Percentiles rank a stretch among this genome's conserved stretches.
Evolutionary conservation across 2,888 invertebrate genomes (phyloP).

Genomic region (Drosophila ezoana): DNA sequence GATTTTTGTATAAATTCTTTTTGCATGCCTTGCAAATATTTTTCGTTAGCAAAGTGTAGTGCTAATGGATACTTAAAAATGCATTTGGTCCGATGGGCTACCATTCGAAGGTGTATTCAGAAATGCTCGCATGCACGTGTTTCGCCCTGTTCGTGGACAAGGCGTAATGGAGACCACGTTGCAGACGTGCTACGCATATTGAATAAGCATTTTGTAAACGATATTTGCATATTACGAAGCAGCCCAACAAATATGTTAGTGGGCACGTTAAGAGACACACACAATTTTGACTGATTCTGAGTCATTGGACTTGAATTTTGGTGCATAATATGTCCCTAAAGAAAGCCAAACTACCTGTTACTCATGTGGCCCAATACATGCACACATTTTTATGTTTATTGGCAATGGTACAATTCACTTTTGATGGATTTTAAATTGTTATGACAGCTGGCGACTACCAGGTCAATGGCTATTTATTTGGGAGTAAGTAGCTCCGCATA

Average conservation of each 20-base stretch:
- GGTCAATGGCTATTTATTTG: slow-evolving; percentile 6
- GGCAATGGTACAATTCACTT: slow-evolving; percentile 7
- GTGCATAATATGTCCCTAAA: slow-evolving; percentile 22
- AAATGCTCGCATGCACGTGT: slow-evolving; percentile 32
- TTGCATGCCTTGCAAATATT: not conserved
- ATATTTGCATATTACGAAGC: slow-evolving; percentile 52
- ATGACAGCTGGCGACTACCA: slow-evolving; percentile 39
- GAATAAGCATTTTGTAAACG: slow-evolving; percentile 21
- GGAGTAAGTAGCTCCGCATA: not conserved
- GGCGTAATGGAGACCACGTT: slow-evolving; percentile 46
- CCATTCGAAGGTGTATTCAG: slow-evolving; percentile 9
- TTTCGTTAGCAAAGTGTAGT: slow-evolving; percentile 22
- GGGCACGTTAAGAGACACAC: not conserved
- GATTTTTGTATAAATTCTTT: slow-evolving; percentile 9
- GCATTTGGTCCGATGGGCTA: slow-evolving; percentile 30
- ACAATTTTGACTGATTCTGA: slow-evolving; percentile 24
- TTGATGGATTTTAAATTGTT: slow-evolving; percentile 61
- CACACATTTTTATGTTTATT: slow-evolving; percentile 8
- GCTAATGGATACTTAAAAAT: slow-evolving; percentile 32
- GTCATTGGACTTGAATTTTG: slow-evolving; percentile 38
- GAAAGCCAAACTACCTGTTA: slow-evolving; percentile 44
- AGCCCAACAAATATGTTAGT: slow-evolving; percentile 49
- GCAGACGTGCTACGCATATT: slow-evolving; percentile 37
- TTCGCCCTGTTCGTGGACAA: slow-evolving; percentile 11
- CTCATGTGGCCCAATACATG: slow-evolving; percentile 58